These are phyloP conservation scores for Aplocera efformata DNA, from an alignment of 2,888 invertebrate species.

Conservation along the genomic window DNA sequence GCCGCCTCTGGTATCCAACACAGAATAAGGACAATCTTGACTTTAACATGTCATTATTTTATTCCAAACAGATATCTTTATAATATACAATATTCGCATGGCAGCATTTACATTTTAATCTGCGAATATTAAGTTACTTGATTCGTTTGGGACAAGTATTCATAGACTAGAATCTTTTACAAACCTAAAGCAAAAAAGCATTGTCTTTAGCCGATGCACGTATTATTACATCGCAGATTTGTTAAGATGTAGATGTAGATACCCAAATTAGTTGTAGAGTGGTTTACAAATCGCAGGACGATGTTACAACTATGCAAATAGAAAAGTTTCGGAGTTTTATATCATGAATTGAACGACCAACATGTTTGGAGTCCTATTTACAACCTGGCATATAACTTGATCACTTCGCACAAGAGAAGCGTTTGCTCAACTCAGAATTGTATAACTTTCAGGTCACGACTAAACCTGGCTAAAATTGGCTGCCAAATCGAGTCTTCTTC, in stretches of 20 bases:
- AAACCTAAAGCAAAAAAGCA: slow-evolving; percentile 32
- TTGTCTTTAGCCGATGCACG: slow-evolving; percentile 31
- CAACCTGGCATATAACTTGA: slow-evolving; percentile 36
- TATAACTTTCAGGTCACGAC: slow-evolving; percentile 31
- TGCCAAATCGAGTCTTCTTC: too few species aligned
- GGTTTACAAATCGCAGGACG: slow-evolving; percentile 1
- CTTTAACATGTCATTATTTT: slow-evolving; percentile 4
- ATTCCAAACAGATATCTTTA: neutral
- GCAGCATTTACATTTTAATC: too few species aligned
- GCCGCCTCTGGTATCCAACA: slow-evolving; percentile 15
- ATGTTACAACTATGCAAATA: slow-evolving; percentile 8
- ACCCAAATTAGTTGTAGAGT: slow-evolving; percentile 15
- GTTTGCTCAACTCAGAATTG: slow-evolving; percentile 35
- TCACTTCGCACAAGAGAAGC: slow-evolving; percentile 38
- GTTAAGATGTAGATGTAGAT: slow-evolving; percentile 19
- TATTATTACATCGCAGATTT: slow-evolving; percentile 27
- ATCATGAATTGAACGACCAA: too few species aligned
- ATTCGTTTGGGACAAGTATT: too few species aligned
- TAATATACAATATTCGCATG: neutral
- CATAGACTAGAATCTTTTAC: too few species aligned
- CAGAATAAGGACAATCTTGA: slow-evolving; percentile 4
- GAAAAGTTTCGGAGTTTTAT: too few species aligned
- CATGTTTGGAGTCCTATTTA: slow-evolving; percentile 23
- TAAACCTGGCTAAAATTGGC: too few species aligned
- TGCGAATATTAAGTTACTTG: too few species aligned